Evolutionary conservation across 2,113 vertebrate genomes (phyloP).

Genomic region (Silurus asotus): DNA sequence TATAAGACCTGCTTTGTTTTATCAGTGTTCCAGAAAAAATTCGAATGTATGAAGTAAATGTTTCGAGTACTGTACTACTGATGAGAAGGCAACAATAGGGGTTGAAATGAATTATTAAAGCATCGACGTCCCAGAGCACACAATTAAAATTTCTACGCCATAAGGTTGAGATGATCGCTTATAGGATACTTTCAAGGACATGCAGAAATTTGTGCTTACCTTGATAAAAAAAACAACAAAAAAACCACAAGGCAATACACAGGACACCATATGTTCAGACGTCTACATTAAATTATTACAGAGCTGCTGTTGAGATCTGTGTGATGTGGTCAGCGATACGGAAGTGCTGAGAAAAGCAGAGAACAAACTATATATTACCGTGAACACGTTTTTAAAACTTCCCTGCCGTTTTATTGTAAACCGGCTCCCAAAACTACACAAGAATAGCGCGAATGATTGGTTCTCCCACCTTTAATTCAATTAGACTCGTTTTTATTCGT

Average conservation of each 20-base stretch:
- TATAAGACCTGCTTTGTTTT: neutral
- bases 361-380: neutral
- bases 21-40: neutral
- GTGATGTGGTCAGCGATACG: slow-evolving; percentile 35
- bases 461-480: neutral
- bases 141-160: slow-evolving; percentile 10
- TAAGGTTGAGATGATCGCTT: neutral
- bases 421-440: neutral
- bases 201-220: slow-evolving; percentile 50
- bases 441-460: neutral
- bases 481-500: no score
- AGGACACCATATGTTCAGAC: slow-evolving; percentile 38
- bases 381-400: slow-evolving; percentile 25
- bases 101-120: neutral
- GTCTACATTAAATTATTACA: slow-evolving; percentile 14
- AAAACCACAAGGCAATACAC: neutral
- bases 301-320: slow-evolving; percentile 3
- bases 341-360: slow-evolving; percentile 22
- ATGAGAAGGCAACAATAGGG: neutral
- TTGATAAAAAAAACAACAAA: slow-evolving; percentile 7
- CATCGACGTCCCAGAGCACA: neutral
- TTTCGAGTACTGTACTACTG: neutral
- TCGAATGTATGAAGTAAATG: neutral
- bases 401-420: neutral
- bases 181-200: slow-evolving; percentile 2